Percentiles rank a stretch among this genome's conserved stretches.
Evolutionary conservation across 2,888 invertebrate genomes (phyloP).

Genomic region (Zygaena filipendulae): DNA sequence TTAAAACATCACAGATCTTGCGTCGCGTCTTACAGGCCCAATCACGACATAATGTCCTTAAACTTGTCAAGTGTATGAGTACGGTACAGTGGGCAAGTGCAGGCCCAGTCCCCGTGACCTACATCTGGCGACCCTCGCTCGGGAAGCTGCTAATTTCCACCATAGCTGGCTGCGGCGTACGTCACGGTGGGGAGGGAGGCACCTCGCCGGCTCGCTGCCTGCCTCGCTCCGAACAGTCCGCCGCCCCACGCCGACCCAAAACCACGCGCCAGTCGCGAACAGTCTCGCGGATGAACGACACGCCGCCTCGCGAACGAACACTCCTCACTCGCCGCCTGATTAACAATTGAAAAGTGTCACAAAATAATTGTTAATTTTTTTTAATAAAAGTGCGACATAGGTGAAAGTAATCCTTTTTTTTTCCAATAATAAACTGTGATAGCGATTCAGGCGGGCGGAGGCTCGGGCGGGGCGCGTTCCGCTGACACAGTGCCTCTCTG

Average conservation of each 20-base stretch:
- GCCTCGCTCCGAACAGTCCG: constrained; percentile 47
- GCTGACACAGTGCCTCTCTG: constrained; percentile 65
- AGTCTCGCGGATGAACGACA: constrained; percentile 34
- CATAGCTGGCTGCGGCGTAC: constrained; percentile 44
- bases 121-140: constrained; percentile 64
- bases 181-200: constrained; percentile 48
- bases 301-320: constrained; percentile 25
- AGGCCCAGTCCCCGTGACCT: constrained; percentile 67
- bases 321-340: constrained; percentile 38
- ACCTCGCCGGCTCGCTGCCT: constrained; percentile 33
- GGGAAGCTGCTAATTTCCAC: constrained; percentile 68
- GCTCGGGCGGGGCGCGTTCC: constrained; percentile 60
- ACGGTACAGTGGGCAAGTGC: constrained; percentile 60
- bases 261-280: constrained; percentile 38
- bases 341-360: constrained; percentile 35
- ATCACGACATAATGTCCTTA: constrained; percentile 57
- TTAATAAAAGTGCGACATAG: constrained; percentile 29
- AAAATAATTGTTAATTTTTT: constrained; percentile 30
- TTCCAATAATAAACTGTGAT: constrained; percentile 48
- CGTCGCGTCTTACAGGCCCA: too few relatives aligned
- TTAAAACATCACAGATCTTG: too few relatives aligned
- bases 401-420: constrained; percentile 49
- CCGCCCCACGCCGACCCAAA: constrained; percentile 45
- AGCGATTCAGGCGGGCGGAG: constrained; percentile 45
- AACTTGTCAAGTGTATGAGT: constrained; percentile 61